Conservation (phyloP, 2,888 invertebrate species). For the Trilocha varians region DNA sequence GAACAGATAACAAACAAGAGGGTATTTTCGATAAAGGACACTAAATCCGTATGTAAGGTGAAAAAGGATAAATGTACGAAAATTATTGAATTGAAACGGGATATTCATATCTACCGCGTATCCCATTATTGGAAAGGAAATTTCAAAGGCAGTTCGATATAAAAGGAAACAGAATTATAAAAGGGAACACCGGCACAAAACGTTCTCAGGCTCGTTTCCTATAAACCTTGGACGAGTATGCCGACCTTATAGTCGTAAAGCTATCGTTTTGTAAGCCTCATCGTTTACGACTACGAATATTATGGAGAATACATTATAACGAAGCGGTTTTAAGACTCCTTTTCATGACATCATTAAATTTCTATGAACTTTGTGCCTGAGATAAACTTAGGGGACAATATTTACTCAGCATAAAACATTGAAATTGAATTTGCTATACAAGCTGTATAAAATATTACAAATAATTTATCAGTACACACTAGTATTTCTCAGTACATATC, state of each 20-base stretch:
- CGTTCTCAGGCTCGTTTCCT: conserved; percentile 21
- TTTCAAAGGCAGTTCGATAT: conserved; percentile 16
- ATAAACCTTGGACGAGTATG: conserved; percentile 38
- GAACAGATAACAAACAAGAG: neutral
- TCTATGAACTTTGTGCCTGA: too few species aligned
- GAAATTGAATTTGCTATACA: too few species aligned
- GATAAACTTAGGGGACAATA: too few species aligned
- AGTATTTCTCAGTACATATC: too few species aligned
- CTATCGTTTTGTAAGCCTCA: conserved; percentile 24
- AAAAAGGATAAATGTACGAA: neutral
- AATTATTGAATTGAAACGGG: neutral
- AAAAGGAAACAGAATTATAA: conserved; percentile 18
- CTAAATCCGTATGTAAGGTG: neutral
- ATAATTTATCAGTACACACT: too few species aligned
- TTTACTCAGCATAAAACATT: too few species aligned
- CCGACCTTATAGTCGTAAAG: conserved; percentile 32
- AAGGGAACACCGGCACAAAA: conserved; percentile 24
- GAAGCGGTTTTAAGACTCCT: neutral
- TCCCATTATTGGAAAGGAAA: conserved; percentile 11
- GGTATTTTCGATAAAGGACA: neutral
- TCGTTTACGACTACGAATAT: conserved; percentile 18
- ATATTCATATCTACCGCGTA: conserved; percentile 8
- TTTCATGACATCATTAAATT: neutral
- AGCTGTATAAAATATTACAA: too few species aligned
- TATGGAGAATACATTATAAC: neutral